Evolutionary conservation across 2,797 vertebrate species (phyloP).

Genomic region (Lepilemur septentrionalis): DNA sequence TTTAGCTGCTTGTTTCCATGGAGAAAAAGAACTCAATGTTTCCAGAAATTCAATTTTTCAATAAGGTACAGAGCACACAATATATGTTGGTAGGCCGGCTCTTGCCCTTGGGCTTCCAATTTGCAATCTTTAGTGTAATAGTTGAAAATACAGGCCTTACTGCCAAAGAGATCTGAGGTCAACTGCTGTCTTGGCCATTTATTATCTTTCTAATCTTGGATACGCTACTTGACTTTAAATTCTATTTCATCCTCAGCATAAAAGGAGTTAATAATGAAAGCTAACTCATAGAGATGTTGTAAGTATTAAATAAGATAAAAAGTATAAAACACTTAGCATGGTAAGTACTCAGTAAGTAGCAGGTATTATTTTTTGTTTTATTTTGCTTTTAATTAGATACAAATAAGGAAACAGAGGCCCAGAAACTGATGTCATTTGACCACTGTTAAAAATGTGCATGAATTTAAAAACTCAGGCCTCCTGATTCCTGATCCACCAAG

Average conservation of each 20-base stretch:
- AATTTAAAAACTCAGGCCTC: background rate
- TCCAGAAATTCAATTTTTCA: background rate
- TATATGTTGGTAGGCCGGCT: background rate
- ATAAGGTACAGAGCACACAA: background rate
- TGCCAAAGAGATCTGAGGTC: background rate
- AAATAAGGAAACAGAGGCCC: background rate
- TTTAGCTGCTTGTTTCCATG: background rate
- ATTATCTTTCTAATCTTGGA: background rate
- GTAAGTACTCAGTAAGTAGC: background rate
- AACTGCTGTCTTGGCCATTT: background rate
- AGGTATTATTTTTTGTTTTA: background rate
- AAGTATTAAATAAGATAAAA: background rate
- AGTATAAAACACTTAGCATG: background rate
- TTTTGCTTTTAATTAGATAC: background rate
- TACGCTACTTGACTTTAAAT: background rate
- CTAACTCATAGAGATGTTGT: background rate
- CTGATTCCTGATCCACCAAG: background rate
- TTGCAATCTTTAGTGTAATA: background rate
- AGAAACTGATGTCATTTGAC: background rate
- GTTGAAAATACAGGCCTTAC: background rate
- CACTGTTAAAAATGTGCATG: background rate
- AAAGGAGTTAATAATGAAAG: background rate
- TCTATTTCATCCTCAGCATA: background rate
- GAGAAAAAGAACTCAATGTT: background rate
- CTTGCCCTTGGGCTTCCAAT: background rate